phyloP scores from a whole-genome alignment of 2,113 vertebrate species.

The Sander lucioperca region DNA sequence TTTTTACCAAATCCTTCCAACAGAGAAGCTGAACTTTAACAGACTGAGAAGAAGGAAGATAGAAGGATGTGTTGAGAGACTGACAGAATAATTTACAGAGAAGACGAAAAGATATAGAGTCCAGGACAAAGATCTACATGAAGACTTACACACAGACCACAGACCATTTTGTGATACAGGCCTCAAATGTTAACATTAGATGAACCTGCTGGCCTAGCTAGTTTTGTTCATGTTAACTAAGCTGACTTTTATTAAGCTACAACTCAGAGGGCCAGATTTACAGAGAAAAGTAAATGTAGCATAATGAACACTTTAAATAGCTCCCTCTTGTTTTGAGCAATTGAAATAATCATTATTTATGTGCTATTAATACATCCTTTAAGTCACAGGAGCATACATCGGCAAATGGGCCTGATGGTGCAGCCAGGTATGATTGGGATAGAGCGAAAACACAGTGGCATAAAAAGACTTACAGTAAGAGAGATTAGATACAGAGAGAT shows the following conservation, averaged over 20 bases:
- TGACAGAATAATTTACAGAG: constrained; percentile 11
- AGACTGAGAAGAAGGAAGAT: neutral
- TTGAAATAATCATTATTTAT: neutral
- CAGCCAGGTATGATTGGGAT: neutral
- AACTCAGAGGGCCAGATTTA: neutral
- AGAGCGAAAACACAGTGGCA: neutral
- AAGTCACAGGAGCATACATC: no score
- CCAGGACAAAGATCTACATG: neutral
- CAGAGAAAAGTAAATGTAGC: neutral
- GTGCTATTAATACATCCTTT: neutral
- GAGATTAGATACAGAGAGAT: neutral
- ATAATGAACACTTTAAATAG: neutral
- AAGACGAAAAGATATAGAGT: constrained; percentile 13
- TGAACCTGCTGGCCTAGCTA: neutral
- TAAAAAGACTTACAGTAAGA: neutral
- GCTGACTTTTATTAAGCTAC: neutral
- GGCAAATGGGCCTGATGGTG: neutral
- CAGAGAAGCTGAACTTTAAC: constrained; percentile 34
- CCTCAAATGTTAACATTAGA: neutral
- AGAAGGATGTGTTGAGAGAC: constrained; percentile 3
- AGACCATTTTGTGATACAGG: neutral
- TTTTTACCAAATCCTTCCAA: constrained; percentile 35
- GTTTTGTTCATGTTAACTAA: neutral
- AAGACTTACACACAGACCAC: neutral
- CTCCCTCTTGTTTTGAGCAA: neutral